Percentiles rank a stretch among this genome's conserved stretches.
Evolutionary conservation across 2,113 vertebrate genomes (phyloP).

Genomic region (Atrichornis clamosus): DNA sequence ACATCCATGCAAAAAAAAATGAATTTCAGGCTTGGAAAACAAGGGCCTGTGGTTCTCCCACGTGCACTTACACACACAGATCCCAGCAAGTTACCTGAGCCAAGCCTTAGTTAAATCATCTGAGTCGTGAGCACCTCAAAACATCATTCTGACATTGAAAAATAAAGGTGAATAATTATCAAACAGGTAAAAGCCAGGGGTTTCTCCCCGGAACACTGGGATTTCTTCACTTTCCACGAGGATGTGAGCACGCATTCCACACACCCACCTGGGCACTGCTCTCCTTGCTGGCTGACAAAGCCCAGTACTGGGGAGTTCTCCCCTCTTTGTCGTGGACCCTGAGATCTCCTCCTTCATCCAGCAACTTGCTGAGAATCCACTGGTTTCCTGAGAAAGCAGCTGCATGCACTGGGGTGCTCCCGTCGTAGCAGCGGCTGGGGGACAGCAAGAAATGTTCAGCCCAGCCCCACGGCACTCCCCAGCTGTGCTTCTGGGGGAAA

Average conservation of each 20-base stretch:
- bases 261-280: conserved; percentile 67
- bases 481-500: neutral
- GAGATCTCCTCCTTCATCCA: conserved; percentile 86
- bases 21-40: neutral
- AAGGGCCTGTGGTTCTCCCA: neutral
- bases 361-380: conserved; percentile 77
- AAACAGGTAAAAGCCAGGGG: neutral
- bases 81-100: neutral
- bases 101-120: neutral
- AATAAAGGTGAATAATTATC: neutral
- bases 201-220: neutral
- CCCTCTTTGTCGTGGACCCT: conserved; percentile 78
- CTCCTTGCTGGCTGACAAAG: conserved; percentile 74
- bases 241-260: neutral
- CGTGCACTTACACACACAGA: neutral
- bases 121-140: neutral
- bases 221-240: neutral
- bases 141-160: neutral
- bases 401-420: conserved; percentile 85
- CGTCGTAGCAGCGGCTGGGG: conserved; percentile 80
- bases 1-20: neutral
- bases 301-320: conserved; percentile 77
- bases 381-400: conserved; percentile 84
- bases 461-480: no score
- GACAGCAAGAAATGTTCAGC: neutral